Evolutionary conservation across 1,140 invertebrate genomes (phyloP).

Genomic region (Tetranychus urticae): DNA sequence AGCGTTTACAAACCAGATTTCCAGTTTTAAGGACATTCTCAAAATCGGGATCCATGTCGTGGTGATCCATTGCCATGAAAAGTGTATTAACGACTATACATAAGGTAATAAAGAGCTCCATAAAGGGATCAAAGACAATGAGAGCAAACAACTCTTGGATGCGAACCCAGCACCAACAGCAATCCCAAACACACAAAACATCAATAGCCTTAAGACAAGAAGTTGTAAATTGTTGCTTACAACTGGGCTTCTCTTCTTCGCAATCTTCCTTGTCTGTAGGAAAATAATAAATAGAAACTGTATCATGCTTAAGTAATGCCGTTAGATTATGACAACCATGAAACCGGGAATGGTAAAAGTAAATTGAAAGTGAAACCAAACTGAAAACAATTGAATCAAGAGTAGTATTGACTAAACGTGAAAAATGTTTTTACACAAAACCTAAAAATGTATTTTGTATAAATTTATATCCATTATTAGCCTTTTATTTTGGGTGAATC

Average conservation of each 20-base stretch:
- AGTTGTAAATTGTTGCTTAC: slow-evolving; percentile 56
- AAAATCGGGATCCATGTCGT: slow-evolving; percentile 71
- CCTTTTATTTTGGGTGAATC: no score
- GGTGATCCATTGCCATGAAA: slow-evolving; percentile 92
- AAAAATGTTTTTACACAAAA: no score
- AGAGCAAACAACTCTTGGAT: slow-evolving; percentile 70
- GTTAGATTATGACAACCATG: not conserved
- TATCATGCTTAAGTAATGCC: slow-evolving; percentile 14
- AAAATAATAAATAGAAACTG: slow-evolving; percentile 16
- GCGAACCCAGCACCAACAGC: slow-evolving; percentile 67
- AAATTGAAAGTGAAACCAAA: not conserved
- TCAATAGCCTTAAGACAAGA: slow-evolving; percentile 52
- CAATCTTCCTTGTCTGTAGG: slow-evolving; percentile 12
- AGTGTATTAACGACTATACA: slow-evolving; percentile 94
- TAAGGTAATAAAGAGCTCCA: slow-evolving; percentile 89
- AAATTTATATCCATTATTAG: no score
- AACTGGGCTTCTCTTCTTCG: slow-evolving; percentile 63
- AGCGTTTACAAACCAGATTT: slow-evolving; percentile 55
- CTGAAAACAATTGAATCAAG: no score
- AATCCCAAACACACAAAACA: slow-evolving; percentile 90
- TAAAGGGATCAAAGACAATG: slow-evolving; percentile 89
- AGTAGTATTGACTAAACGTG: no score
- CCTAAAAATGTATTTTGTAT: no score
- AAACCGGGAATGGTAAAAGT: not conserved
- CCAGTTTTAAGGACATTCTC: slow-evolving; percentile 59